phyloP scores from a whole-genome alignment of 92 coral and sea anemone genomes.

The Porites lobata region DNA sequence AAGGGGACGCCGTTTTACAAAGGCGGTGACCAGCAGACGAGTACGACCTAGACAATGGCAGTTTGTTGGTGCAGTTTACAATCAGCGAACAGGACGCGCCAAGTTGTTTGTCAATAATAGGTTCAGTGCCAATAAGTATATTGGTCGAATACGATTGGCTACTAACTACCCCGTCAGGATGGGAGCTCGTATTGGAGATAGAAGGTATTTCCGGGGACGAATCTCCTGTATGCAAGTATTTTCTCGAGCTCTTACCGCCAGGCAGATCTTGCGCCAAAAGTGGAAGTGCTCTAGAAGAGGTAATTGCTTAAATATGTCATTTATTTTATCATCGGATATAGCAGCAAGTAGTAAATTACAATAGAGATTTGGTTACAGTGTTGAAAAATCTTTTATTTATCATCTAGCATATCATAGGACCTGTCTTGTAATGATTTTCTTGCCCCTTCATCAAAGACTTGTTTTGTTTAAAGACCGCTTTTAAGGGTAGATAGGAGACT shows the following conservation, averaged over 20 bases:
- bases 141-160: conserved; percentile 55
- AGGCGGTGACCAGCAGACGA: neutral
- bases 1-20: neutral
- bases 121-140: conserved; percentile 18
- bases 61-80: conserved; percentile 55
- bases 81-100: conserved; percentile 49
- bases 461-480: too few species aligned
- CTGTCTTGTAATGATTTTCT: too few species aligned
- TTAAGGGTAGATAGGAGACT: too few species aligned
- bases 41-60: conserved; percentile 45
- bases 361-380: too few species aligned
- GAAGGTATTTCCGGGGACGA: conserved; percentile 61
- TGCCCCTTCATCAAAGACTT: too few species aligned
- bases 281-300: neutral
- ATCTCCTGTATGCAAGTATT: conserved; percentile 54
- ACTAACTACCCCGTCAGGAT: conserved; percentile 54
- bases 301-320: too few species aligned
- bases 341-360: too few species aligned
- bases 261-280: conserved; percentile 28
- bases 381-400: too few species aligned
- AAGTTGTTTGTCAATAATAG: conserved; percentile 47
- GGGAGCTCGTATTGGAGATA: conserved; percentile 17
- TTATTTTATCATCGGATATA: too few species aligned
- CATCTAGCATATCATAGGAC: too few species aligned
- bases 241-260: conserved; percentile 9